Evolutionary conservation across 2,888 invertebrate species (phyloP), one percentile per base, ranked within the genome.

Genomic region (Caradrina clavipalpis): DNA sequence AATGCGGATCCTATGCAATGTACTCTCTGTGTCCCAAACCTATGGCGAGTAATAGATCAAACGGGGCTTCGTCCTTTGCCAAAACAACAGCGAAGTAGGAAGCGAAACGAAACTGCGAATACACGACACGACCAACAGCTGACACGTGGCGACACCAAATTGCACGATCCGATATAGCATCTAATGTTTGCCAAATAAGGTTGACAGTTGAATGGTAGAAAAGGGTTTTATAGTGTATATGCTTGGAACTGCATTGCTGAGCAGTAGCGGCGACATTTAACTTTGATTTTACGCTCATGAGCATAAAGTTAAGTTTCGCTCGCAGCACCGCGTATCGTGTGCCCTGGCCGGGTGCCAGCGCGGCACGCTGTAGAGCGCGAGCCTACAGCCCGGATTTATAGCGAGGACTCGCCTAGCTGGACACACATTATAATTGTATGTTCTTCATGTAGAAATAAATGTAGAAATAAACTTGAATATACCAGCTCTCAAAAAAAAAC

Each of bases 61-160:
- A 76, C 65, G 58, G 42, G 45, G 60, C 54, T 70, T 67, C 69
- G 83, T 82, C 69, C 72, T 57, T 60, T 70, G 70, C 50, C 62
- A 51, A 73, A 78, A 73, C 62, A 77, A 73, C 67, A 59, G 50
- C 75, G 63, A 67, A 69, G 66, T 71, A 71, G 69, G 73, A 83
- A 82, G 68, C 68, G 77, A 75, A 75, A 76, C 77, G 73, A 73
- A 79, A 71, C 78, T 78, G 77, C 84, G 69, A 80, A 75, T 74
- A 78, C 68, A 73, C 69, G 65, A 78, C 68, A 76, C 49, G 47
- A 50, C 26, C 76, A 64, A 74, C 35, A 75, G n/a, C 67, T 13
- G 31, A 59, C 22, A 73, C 64, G 67, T 51, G 39, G 54, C 22
- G 4, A 49, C 17, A 19, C 21, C 31, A 3, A 21, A 5, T 39